These are phyloP conservation scores for Opisthocomus hoazin DNA, from an alignment of 2,113 vertebrate genomes.

Conservation along the genomic window DNA sequence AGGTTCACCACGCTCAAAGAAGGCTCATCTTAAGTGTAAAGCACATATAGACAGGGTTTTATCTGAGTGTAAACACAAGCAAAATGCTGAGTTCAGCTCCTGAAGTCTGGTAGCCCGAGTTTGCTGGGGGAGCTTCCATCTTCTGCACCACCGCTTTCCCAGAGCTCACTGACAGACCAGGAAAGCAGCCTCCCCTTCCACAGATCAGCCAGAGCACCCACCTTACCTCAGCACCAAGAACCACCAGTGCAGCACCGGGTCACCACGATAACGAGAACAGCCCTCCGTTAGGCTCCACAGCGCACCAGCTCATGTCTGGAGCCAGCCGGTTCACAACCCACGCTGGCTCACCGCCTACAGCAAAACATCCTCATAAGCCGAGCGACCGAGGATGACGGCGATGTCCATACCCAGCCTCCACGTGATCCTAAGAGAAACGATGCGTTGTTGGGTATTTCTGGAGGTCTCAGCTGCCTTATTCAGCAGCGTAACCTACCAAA, in stretches of 20 bases:
- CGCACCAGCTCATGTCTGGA: not conserved
- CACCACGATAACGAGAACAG: accelerated
- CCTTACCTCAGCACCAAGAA: not conserved
- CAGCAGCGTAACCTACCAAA: not conserved
- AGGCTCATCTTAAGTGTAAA: not conserved
- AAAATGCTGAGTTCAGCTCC: not conserved
- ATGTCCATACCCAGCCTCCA: not conserved
- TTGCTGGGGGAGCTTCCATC: not conserved
- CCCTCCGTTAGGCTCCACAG: not conserved
- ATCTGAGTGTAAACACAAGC: not conserved
- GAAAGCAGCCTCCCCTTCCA: not conserved
- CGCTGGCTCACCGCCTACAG: not conserved
- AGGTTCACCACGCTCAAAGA: not conserved
- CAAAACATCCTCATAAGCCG: not conserved
- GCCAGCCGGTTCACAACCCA: not conserved
- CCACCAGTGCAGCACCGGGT: not conserved
- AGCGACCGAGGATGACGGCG: not conserved
- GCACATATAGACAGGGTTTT: not conserved
- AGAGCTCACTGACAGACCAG: not conserved
- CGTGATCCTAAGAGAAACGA: accelerated
- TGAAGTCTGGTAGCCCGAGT: not conserved
- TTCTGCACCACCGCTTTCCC: not conserved
- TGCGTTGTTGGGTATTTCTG: not conserved
- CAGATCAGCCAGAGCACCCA: not conserved
- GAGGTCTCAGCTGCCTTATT: not conserved